phyloP scores from a whole-genome alignment of 2,888 invertebrate species.

The Philhelius pedissequus region DNA sequence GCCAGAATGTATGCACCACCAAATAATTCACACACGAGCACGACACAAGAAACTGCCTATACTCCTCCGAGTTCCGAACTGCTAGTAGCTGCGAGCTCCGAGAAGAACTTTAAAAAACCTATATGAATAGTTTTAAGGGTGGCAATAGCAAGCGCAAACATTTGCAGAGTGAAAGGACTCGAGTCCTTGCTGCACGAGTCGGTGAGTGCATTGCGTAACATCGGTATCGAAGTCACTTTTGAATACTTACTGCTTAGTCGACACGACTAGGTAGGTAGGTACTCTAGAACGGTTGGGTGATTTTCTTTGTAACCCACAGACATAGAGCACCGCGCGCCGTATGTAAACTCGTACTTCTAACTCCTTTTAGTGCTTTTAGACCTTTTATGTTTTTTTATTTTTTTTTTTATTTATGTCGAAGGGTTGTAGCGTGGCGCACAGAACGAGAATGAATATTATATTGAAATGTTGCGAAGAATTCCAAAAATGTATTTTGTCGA shows the following conservation, averaged over 20 bases:
- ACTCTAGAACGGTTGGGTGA: slow-evolving; percentile 49
- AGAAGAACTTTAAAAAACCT: not conserved
- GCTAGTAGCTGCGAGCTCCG: not conserved
- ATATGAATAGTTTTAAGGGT: not conserved
- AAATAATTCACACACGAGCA: slow-evolving; percentile 62
- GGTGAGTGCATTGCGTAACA: slow-evolving; percentile 66
- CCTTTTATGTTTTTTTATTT: slow-evolving; percentile 13
- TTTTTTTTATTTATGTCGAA: slow-evolving; percentile 18
- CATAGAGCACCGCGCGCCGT: not conserved
- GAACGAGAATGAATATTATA: slow-evolving; percentile 61
- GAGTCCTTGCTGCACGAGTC: slow-evolving; percentile 46
- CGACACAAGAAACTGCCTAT: not conserved
- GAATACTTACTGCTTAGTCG: slow-evolving; percentile 43
- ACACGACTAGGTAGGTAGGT: not conserved
- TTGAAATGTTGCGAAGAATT: slow-evolving; percentile 69
- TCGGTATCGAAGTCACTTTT: slow-evolving; percentile 57
- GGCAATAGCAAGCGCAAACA: not conserved
- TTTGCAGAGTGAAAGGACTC: slow-evolving; percentile 14
- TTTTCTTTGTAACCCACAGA: not conserved
- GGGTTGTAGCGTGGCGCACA: slow-evolving; percentile 29
- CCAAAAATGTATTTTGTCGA: slow-evolving; percentile 66
- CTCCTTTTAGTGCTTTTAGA: slow-evolving; percentile 10
- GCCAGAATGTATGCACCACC: slow-evolving; percentile 62
- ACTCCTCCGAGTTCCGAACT: not conserved
- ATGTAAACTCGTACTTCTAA: slow-evolving; percentile 7